Evolutionary conservation across 2,888 invertebrate genomes (phyloP).

Genomic region (Anarsia innoxiella): DNA sequence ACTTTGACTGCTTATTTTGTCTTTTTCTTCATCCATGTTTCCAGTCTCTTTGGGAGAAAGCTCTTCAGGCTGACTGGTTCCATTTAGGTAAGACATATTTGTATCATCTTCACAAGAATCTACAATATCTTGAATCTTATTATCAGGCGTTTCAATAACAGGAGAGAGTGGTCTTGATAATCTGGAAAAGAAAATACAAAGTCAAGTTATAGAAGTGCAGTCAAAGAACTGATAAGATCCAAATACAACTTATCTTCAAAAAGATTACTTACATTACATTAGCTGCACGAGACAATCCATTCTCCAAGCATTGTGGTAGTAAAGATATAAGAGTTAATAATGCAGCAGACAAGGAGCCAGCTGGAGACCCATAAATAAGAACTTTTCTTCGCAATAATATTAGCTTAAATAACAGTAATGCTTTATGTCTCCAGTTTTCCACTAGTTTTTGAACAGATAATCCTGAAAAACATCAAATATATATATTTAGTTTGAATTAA

Average conservation of each 20-base stretch:
- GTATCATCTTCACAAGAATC: slow-evolving; percentile 32
- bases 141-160: slow-evolving; percentile 30
- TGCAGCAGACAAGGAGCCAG: slow-evolving; percentile 89
- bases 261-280: slow-evolving; percentile 81
- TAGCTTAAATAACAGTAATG: slow-evolving; percentile 93
- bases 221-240: too few relatives aligned
- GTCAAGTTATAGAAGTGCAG: neutral
- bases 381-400: slow-evolving; percentile 91
- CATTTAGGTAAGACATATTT: slow-evolving; percentile 47
- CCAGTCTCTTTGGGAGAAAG: slow-evolving; percentile 59
- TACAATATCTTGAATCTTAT: slow-evolving; percentile 31
- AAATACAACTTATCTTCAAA: too few relatives aligned
- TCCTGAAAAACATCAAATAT: slow-evolving; percentile 75
- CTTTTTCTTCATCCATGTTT: slow-evolving; percentile 61
- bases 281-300: slow-evolving; percentile 87
- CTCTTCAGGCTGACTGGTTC: slow-evolving; percentile 47
- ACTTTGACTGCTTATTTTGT: slow-evolving; percentile 58
- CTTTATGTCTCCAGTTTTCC: slow-evolving; percentile 92
- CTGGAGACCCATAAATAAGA: slow-evolving; percentile 94
- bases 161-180: slow-evolving; percentile 62
- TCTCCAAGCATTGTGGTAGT: slow-evolving; percentile 91
- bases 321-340: slow-evolving; percentile 92
- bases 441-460: slow-evolving; percentile 88
- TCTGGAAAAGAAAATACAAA: slow-evolving; percentile 46
- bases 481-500: too few relatives aligned